Evolutionary conservation across 2,113 vertebrate genomes (phyloP).

Genomic region (Xenopus laevis): DNA sequence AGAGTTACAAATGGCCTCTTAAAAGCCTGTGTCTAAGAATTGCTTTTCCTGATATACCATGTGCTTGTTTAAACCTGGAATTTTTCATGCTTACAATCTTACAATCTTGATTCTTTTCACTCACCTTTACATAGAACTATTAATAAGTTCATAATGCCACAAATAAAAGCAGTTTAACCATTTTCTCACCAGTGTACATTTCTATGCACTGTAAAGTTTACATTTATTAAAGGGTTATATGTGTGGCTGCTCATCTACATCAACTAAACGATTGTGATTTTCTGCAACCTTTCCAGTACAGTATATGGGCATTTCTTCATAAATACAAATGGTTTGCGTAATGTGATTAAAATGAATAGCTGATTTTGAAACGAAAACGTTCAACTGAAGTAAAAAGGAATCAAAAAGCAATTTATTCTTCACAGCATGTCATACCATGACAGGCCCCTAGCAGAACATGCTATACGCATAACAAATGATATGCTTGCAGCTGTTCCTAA

Average conservation of each 20-base stretch:
- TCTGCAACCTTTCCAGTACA: conserved; percentile 7
- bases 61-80: too few relatives aligned
- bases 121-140: too few relatives aligned
- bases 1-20: too few relatives aligned
- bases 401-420: conserved; percentile 16
- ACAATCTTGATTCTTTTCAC: too few relatives aligned
- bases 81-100: too few relatives aligned
- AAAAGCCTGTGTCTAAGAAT: too few relatives aligned
- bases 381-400: conserved; percentile 4
- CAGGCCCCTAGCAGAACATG: conserved; percentile 6
- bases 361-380: conserved; percentile 9
- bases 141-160: too few relatives aligned
- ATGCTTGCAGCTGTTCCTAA: conserved; percentile 1
- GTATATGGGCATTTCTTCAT: not conserved
- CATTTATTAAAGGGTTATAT: too few relatives aligned
- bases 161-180: too few relatives aligned
- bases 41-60: too few relatives aligned
- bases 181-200: too few relatives aligned
- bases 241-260: not conserved
- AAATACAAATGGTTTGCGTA: conserved; percentile 17
- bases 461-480: not conserved
- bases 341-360: not conserved
- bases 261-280: not conserved
- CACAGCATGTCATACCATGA: conserved; percentile 13
- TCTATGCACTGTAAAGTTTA: too few relatives aligned